Conservation (phyloP, 2,113 vertebrate species). For the Sinocyclocheilus anophthalmus region DNA sequence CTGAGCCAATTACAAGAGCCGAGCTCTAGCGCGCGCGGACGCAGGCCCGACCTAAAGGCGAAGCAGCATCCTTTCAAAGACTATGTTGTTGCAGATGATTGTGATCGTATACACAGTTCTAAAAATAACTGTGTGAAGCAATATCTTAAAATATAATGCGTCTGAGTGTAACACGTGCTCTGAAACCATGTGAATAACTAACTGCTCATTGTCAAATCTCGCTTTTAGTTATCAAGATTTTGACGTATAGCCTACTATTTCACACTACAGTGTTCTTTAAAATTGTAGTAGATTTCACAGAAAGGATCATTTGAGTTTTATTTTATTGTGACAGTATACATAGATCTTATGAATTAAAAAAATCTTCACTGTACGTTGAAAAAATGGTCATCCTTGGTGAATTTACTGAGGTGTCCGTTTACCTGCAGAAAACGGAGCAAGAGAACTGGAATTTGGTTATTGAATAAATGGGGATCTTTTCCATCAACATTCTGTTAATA, state of each 20-base stretch:
- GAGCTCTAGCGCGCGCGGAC: slow-evolving; percentile 13
- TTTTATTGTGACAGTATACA: slow-evolving; percentile 12
- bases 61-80: slow-evolving; percentile 30
- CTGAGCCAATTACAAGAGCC: slow-evolving; percentile 42
- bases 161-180: not conserved
- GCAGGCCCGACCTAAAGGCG: slow-evolving; percentile 32
- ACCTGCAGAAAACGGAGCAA: not conserved
- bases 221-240: not conserved
- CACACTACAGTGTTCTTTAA: no score
- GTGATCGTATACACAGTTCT: not conserved
- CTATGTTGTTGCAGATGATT: slow-evolving; percentile 1
- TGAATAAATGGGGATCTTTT: not conserved
- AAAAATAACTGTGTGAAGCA: not conserved
- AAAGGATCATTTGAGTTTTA: not conserved
- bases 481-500: not conserved
- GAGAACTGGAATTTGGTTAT: not conserved
- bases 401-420: not conserved
- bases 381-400: slow-evolving; percentile 1
- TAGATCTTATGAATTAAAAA: not conserved
- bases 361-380: not conserved
- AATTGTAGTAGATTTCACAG: not conserved
- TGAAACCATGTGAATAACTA: not conserved
- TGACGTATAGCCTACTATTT: no score
- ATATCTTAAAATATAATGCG: not conserved
- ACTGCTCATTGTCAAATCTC: not conserved